phyloP scores from a whole-genome alignment of 2,797 vertebrate species.

The Craterocephalus amniculus region DNA sequence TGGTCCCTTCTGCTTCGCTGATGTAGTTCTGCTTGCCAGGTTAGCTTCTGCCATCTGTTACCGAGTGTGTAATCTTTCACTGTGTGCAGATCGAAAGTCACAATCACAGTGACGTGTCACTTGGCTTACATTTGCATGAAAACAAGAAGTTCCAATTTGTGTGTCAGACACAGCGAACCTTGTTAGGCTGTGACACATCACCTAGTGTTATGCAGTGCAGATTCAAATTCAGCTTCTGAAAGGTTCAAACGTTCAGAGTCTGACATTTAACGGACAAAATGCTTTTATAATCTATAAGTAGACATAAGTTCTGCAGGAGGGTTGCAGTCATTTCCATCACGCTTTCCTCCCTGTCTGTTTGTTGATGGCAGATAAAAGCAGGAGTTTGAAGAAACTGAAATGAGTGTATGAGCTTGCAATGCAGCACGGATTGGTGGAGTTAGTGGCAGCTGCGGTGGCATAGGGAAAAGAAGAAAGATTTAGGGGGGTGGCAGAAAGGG shows the following conservation, averaged over 20 bases:
- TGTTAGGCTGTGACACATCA: conserved; percentile 44
- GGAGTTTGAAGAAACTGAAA: conserved; percentile 14
- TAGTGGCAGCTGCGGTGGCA: conserved; percentile 72
- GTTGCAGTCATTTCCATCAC: no score
- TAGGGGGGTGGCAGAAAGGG: conserved; percentile 11
- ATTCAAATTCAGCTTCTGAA: not conserved
- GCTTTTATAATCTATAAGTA: not conserved
- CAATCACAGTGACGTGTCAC: conserved; percentile 49
- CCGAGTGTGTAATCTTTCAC: conserved; percentile 33
- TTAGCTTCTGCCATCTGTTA: conserved; percentile 62
- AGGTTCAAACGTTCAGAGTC: not conserved
- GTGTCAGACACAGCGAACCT: conserved; percentile 35
- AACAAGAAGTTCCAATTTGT: conserved; percentile 22
- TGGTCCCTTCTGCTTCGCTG: conserved; percentile 44
- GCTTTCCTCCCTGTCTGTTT: not conserved
- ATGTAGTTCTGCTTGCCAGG: conserved; percentile 48
- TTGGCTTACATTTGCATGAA: conserved; percentile 39
- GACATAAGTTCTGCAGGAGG: no score
- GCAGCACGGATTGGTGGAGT: conserved; percentile 69
- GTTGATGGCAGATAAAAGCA: conserved; percentile 17
- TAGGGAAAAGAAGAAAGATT: conserved; percentile 41
- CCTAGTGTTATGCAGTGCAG: conserved; percentile 2
- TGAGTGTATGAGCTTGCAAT: conserved; percentile 45
- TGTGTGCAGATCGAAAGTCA: conserved; percentile 39
- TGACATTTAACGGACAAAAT: not conserved